Percentiles rank a stretch among this genome's conserved stretches.
Conservation (phyloP, 2,113 vertebrate species). For the Apeltes quadracus region DNA sequence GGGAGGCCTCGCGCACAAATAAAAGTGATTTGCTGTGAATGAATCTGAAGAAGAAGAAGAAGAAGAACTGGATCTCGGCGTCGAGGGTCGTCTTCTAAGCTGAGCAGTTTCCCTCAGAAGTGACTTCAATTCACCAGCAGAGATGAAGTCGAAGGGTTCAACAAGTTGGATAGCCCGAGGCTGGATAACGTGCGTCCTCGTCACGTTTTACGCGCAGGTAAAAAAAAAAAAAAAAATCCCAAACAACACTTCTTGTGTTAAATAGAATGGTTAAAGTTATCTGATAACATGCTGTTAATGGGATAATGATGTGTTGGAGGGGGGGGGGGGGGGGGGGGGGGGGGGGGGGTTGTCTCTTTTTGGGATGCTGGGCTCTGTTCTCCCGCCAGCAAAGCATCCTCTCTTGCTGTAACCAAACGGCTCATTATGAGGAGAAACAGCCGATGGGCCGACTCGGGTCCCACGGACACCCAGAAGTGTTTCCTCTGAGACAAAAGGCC, state of each 20-base stretch:
- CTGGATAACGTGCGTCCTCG: slow-evolving; percentile 75
- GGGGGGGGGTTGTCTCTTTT: slow-evolving; percentile 47
- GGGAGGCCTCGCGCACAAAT: slow-evolving; percentile 36
- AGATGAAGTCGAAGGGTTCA: slow-evolving; percentile 74
- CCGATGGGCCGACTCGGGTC: neutral
- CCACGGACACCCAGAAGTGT: no score
- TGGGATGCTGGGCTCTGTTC: slow-evolving; percentile 14
- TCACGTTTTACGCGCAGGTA: slow-evolving; percentile 78
- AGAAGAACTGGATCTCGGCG: neutral
- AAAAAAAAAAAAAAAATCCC: slow-evolving; percentile 15
- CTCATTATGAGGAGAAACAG: slow-evolving; percentile 18
- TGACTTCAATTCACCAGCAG: slow-evolving; percentile 32
- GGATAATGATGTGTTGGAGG: no score
- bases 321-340: neutral
- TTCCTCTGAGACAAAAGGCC: no score
- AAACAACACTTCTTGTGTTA: neutral
- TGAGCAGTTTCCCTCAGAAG: slow-evolving; percentile 23
- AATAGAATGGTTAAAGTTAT: neutral
- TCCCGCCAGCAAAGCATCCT: slow-evolving; percentile 24
- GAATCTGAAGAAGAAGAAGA: neutral
- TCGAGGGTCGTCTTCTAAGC: neutral
- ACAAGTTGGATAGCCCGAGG: slow-evolving; percentile 80
- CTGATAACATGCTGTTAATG: neutral
- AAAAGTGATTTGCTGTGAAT: slow-evolving; percentile 41
- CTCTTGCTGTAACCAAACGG: slow-evolving; percentile 23